Evolutionary conservation across 2,888 invertebrate genomes (phyloP).

Genomic region (Amblyjoppa proteus): DNA sequence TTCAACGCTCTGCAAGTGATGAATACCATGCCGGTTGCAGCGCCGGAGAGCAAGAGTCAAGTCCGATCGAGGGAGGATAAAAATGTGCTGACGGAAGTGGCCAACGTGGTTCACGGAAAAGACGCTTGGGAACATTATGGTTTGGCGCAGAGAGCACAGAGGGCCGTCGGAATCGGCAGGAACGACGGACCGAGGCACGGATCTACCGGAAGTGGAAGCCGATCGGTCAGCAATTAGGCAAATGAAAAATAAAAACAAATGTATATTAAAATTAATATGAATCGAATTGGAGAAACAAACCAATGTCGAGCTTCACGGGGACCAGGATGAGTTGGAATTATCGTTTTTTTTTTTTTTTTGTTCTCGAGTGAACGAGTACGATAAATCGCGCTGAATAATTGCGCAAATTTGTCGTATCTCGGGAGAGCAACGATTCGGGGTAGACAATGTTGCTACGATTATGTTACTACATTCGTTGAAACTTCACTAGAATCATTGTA

Average conservation of each 20-base stretch:
- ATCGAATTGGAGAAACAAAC: conserved; percentile 27
- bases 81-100: conserved; percentile 47
- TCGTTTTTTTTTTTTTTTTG: conserved; percentile 7
- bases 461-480: not conserved
- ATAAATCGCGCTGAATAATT: not conserved
- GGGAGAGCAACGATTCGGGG: not conserved
- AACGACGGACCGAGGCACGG: conserved; percentile 69
- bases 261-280: not conserved
- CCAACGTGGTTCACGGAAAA: conserved; percentile 74
- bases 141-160: conserved; percentile 78
- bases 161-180: conserved; percentile 69
- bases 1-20: conserved; percentile 78
- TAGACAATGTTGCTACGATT: conserved; percentile 12
- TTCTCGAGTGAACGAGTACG: conserved; percentile 18
- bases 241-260: not conserved
- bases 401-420: not conserved
- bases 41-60: conserved; percentile 55
- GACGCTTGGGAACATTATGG: conserved; percentile 81
- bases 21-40: conserved; percentile 69
- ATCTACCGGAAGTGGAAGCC: conserved; percentile 78
- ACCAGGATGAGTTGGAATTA: conserved; percentile 56
- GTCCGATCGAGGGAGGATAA: conserved; percentile 56
- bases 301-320: conserved; percentile 43
- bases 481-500: not conserved
- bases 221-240: conserved; percentile 80